Conservation (phyloP, 2,113 vertebrate species). For the Corythaeola cristata region DNA sequence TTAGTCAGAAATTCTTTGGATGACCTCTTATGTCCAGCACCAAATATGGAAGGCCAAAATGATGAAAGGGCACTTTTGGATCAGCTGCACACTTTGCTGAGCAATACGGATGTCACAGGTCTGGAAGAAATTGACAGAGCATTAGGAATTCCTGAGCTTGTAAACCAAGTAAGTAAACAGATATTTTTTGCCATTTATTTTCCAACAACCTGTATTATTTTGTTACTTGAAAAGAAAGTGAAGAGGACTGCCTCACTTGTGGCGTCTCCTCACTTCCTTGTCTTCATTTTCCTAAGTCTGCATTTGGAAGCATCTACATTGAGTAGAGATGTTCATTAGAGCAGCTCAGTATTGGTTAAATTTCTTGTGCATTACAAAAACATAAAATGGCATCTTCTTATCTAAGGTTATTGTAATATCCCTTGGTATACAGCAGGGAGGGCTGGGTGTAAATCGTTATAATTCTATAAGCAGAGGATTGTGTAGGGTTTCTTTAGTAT, state of each 20-base stretch:
- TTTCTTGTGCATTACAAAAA: neutral
- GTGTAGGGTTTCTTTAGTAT: neutral
- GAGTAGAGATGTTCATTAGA: neutral
- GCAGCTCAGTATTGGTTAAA: neutral
- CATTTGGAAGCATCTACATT: neutral
- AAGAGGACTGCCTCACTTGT: neutral
- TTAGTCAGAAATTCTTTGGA: slow-evolving; percentile 86
- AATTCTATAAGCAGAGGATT: neutral
- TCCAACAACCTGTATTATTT: neutral
- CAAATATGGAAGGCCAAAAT: slow-evolving; percentile 86
- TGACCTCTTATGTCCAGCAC: slow-evolving; percentile 85
- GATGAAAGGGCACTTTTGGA: slow-evolving; percentile 92
- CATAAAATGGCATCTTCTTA: neutral
- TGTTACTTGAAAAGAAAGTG: neutral
- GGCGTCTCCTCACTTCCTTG: neutral
- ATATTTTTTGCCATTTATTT: neutral
- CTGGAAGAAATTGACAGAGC: slow-evolving; percentile 96
- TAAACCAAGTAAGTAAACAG: slow-evolving; percentile 84
- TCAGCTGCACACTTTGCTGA: slow-evolving; percentile 93
- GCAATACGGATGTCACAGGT: slow-evolving; percentile 89
- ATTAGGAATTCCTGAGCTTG: slow-evolving; percentile 94
- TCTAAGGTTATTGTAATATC: neutral
- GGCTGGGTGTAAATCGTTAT: neutral
- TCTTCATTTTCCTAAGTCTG: neutral
- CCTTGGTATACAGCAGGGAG: neutral